Percentiles rank a stretch among this genome's conserved stretches.
Evolutionary conservation across 2,797 vertebrate genomes (phyloP).

Genomic region (Enteromius radiatus): DNA sequence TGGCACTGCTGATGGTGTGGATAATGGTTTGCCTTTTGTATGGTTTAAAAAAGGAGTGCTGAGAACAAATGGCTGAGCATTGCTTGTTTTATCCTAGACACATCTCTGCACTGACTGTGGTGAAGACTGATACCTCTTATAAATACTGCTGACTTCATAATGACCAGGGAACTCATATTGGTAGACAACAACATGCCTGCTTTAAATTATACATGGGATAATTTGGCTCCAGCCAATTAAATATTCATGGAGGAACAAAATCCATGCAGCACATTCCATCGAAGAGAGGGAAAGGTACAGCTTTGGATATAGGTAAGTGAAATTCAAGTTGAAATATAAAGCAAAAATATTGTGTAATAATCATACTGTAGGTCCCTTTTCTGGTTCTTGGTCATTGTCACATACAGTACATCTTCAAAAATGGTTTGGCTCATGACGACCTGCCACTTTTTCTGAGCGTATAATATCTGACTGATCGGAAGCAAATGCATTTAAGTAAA

Average conservation of each 20-base stretch:
- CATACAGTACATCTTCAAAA: neutral
- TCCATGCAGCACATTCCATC: constrained; percentile 53
- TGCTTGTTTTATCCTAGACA: constrained; percentile 32
- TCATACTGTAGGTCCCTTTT: constrained; percentile 15
- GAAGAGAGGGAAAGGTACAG: constrained; percentile 4
- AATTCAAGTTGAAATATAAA: constrained; percentile 4
- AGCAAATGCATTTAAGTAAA: constrained; percentile 49
- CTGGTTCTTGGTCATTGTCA: neutral
- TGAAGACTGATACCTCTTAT: constrained; percentile 60
- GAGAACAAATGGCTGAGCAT: constrained; percentile 39
- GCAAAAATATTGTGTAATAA: neutral
- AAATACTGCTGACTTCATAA: constrained; percentile 64
- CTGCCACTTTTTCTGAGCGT: constrained; percentile 56
- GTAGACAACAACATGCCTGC: constrained; percentile 61
- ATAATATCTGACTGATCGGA: constrained; percentile 42
- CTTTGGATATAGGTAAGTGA: constrained; percentile 21
- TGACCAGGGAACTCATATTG: constrained; percentile 60
- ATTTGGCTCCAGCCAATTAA: constrained; percentile 64
- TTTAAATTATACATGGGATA: constrained; percentile 66
- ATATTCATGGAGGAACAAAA: constrained; percentile 63
- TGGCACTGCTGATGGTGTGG: constrained; percentile 41
- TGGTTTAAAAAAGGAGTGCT: constrained; percentile 45
- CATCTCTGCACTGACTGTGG: constrained; percentile 1
- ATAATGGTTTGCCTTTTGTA: constrained; percentile 55
- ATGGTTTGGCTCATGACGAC: neutral